Evolutionary conservation across 2,888 invertebrate species (phyloP), one percentile per base, ranked within the genome.

Genomic region (Plusia festucae): DNA sequence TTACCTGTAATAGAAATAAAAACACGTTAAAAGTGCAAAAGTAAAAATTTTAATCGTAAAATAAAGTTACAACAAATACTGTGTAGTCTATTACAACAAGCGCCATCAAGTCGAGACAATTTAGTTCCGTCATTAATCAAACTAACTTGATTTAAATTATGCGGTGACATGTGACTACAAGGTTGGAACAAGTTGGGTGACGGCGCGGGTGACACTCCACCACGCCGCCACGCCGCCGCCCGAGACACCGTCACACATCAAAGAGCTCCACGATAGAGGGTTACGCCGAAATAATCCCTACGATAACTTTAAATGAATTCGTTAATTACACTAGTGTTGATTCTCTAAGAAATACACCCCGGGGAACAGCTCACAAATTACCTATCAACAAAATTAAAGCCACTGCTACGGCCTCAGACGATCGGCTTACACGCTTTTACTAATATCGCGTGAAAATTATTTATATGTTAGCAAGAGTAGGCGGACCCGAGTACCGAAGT

Each of bases 291-390:
- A 89, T 80, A 79, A 76, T 81, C 79, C 79, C 69, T 60, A 79
- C 86, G 85, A 88, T 88, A 92, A 90, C 89, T 91, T 92, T 93
- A 93, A 92, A 94, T 89, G 91, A 93, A 91, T 91, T 88, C 88
- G 84, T 90, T 94, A 93, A 93, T 94, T 93, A 93, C 89, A 88
- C 83, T 91, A 92, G 92, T 93, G 93, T 93, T 93, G 93, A 92
- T 92, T 90, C 90, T 88, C 89, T 88, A 91, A 90, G 90, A 89
- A 89, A 86, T 82, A 86, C 85, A 85, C 90, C 84, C 86, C 74
- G 72, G 91, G 90, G 91, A 88, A 74, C 73, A 77, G 75, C 85
- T 74, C 77, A 73, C 84, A 90, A 92, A 93, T 92, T 92, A 91
- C 88, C 90, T 91, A 91, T 90, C 90, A 90, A 88, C 91, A 73